Evolutionary conservation across 1,140 invertebrate genomes (phyloP).

Genomic region (Aphis gossypii): DNA sequence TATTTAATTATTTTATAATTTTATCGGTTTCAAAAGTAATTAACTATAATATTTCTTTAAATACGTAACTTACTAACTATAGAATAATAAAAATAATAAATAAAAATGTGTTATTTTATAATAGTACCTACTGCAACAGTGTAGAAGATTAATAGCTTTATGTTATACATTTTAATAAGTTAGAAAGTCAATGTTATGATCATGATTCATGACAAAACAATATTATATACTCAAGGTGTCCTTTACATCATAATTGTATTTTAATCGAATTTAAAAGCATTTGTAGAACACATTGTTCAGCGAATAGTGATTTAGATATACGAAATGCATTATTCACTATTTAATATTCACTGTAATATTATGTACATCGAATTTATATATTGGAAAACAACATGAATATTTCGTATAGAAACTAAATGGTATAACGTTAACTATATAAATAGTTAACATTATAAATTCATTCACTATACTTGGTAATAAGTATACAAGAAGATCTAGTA

Average conservation of each 20-base stretch:
- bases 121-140: background rate
- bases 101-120: background rate
- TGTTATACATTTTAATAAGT: background rate
- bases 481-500: background rate
- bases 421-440: background rate
- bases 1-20: constrained; percentile 6
- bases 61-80: background rate
- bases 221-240: background rate
- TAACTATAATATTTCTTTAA: background rate
- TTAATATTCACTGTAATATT: background rate
- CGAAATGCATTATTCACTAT: background rate
- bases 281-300: background rate
- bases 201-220: background rate
- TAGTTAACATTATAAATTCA: background rate
- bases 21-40: background rate
- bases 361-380: background rate
- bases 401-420: background rate
- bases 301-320: background rate
- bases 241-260: background rate
- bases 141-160: background rate
- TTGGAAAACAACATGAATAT: background rate
- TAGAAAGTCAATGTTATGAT: background rate
- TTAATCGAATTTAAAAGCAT: constrained; percentile 2
- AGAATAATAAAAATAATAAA: background rate
- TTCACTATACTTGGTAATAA: background rate